Base-by-base conservation (phyloP, 2,113 vertebrate genomes). In the Atlantisia rogersi region DNA sequence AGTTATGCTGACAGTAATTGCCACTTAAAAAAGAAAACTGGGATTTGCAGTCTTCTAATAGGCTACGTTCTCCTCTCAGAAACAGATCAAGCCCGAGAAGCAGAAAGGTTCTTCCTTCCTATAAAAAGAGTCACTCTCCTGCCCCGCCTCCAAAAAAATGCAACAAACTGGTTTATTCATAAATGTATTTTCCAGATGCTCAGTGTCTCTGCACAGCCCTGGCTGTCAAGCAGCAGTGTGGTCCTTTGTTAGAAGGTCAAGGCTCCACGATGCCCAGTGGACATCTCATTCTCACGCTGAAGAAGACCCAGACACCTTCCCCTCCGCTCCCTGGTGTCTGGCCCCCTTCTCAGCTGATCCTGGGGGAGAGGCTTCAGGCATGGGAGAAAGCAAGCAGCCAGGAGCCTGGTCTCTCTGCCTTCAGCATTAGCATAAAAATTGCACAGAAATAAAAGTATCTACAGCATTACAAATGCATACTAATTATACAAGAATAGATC, bases 1-100 rank as follows among this genome's bases (percentile, higher is more conserved):
- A 65, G 63, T 70, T 96, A 87, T 60, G 90, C 60, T 69, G 82
- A n/a, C 56, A 80, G 31, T 84, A 94, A 97, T 97, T 90, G 88
- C 40, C n/a, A 90, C 58, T 92, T 91, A 42, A 90, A 88, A 95
- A 94, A 81, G 42, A 59, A 95, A 87, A 90, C 42, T 26, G 46
- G 26, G 21, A 85, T 94, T 89, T 76, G 24, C 40, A 63, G 81
- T 32, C 17, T 76, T 88, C 15, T 88, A 77, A 78, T 3, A 35
- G 25, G 11, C 56, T 58, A 52, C 13, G 5, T 52, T 86, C 64
- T 74, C 55, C 32, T 53, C 18, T 70, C 32, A 83, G 60, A 87
- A 90, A 80, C 2, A 78, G 60, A 55, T 24, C 20, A 29, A 79
- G 10, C 12, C 6, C 53, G 19, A 63, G 37, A 55, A 82, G 56